Evolutionary conservation across 2,797 vertebrate species (phyloP), one percentile per base, ranked within the genome.

Genomic region (Macroramphosus scolopax): DNA sequence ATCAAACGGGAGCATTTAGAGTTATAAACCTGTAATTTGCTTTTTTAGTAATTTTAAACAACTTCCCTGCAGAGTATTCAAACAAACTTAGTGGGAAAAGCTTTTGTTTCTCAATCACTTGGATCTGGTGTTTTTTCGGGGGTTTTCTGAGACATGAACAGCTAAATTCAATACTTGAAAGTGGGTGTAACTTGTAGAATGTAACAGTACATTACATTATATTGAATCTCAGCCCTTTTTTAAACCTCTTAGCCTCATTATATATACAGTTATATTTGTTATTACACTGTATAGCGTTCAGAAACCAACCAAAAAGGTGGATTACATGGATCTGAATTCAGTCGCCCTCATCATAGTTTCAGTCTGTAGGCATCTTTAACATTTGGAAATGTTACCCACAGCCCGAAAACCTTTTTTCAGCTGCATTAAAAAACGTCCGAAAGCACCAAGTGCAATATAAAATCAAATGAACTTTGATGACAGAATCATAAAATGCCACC

Each of bases 401-500:
- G 17, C 36, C 33, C 39, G 15, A 6, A 11, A 30, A 17, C 3
- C 17, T 25, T n/a, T n/a, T 11, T 17, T 31, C 29, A 41, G 17
- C 33, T 39, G 18, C n/a, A n/a, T n/a, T n/a, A n/a, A n/a, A n/a
- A n/a, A n/a, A n/a, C n/a, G n/a, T n/a, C n/a, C n/a, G n/a, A n/a
- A n/a, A n/a, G n/a, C n/a, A n/a, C n/a, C n/a, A 9, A 33, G 16
- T 17, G 2, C 24, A n/a, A 26, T 25, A 13, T 20, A 13, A 1
- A 45, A 40, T 48, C 10, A 25, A 3, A 0, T 55, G 36, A 36
- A 49, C 49, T 54, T 44, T 37, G 41, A 59, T 41, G 35, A 53
- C 34, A 49, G 56, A 10, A 18, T 31, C 43, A 31, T 45, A 48
- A 75, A 75, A 69, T 39, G 30, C 22, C 42, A 68, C 17, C 14